Evolutionary conservation across 1,140 invertebrate species (phyloP).

Genomic region (Ridgeia piscesae): DNA sequence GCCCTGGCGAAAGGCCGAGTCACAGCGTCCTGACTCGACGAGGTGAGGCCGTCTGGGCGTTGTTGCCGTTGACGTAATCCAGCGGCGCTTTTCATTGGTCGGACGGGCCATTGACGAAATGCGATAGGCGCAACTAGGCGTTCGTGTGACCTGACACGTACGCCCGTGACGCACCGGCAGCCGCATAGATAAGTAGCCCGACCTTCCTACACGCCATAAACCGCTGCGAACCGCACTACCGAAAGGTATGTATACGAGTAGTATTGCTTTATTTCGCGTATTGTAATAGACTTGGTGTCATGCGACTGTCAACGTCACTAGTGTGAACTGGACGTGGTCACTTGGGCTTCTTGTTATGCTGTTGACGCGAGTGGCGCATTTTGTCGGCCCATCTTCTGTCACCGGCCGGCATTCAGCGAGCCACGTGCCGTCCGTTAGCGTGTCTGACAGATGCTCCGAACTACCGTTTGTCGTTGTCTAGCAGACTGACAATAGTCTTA

Average conservation of each 20-base stretch:
- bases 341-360: not conserved
- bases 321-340: not conserved
- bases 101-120: not conserved
- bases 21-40: not conserved
- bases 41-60: not conserved
- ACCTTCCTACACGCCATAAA: not conserved
- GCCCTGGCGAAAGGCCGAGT: not conserved
- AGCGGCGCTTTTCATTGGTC: not conserved
- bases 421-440: not conserved
- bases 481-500: not conserved
- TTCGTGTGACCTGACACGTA: not conserved
- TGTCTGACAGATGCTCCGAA: not conserved
- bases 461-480: not conserved
- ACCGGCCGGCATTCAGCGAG: not conserved
- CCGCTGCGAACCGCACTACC: not conserved
- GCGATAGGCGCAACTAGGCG: not conserved
- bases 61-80: not conserved
- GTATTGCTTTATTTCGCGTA: not conserved
- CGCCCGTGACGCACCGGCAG: not conserved
- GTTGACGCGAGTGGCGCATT: not conserved
- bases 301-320: not conserved
- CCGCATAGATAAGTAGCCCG: not conserved
- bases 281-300: not conserved
- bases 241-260: not conserved
- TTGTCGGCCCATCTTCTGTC: not conserved